These are phyloP conservation scores for Zonotrichia leucophrys DNA, from an alignment of 2,113 vertebrate genomes.

Conservation along the genomic window DNA sequence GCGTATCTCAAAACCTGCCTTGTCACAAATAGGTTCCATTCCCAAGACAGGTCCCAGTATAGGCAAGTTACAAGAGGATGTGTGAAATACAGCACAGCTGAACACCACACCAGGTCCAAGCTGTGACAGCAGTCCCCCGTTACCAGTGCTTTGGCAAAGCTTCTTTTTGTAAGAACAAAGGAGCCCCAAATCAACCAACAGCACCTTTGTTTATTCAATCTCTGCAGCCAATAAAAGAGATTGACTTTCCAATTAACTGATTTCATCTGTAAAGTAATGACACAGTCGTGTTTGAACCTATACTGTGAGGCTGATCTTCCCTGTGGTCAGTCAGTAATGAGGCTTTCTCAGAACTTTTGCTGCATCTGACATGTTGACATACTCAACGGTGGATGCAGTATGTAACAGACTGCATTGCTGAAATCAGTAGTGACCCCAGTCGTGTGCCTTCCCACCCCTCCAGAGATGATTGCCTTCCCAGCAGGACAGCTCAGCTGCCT, in stretches of 20 bases:
- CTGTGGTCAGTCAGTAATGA: neutral
- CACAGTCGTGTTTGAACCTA: neutral
- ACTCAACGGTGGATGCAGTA: neutral
- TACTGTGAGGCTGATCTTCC: neutral
- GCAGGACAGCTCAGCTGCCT: conserved; percentile 26
- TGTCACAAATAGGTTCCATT: neutral
- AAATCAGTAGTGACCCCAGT: neutral
- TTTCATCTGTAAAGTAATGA: neutral
- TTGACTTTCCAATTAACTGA: neutral
- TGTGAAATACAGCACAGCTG: neutral
- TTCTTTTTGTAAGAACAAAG: neutral
- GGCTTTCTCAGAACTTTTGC: conserved; percentile 12
- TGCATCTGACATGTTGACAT: neutral
- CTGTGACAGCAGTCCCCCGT: neutral
- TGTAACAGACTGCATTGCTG: neutral
- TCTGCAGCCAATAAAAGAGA: neutral
- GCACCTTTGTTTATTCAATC: neutral
- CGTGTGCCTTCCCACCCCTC: neutral
- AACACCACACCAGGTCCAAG: neutral
- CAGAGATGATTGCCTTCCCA: neutral
- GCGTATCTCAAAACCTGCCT: neutral
- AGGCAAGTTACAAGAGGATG: neutral
- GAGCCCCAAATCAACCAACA: neutral
- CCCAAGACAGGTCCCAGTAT: neutral
- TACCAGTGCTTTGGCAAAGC: neutral